Percentiles rank a stretch among this genome's conserved stretches.
These are phyloP conservation scores for Semnornis frantzii DNA, from an alignment of 2,113 vertebrate species.

Conservation along the genomic window DNA sequence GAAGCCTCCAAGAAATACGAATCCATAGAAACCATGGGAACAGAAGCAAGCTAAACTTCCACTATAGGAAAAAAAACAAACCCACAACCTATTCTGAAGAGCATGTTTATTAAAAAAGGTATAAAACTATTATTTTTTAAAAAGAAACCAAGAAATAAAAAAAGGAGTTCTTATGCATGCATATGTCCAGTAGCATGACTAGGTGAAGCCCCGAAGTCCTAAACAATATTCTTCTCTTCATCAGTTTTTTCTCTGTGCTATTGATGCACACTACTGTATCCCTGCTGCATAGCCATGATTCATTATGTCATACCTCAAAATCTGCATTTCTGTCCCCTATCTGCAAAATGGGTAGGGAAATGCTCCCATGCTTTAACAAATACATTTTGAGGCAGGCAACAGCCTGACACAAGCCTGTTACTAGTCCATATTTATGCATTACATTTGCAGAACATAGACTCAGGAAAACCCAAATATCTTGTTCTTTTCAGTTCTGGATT, in stretches of 20 bases:
- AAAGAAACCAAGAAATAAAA: not conserved
- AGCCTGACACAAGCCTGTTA: not conserved
- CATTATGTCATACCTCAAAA: not conserved
- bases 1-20: not conserved
- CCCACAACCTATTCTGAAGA: not conserved
- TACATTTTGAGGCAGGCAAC: not conserved
- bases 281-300: not conserved
- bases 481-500: not conserved
- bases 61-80: not conserved
- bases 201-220: not conserved
- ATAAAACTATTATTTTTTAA: too few species aligned
- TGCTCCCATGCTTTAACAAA: not conserved
- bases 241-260: not conserved
- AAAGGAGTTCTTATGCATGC: not conserved
- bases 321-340: not conserved
- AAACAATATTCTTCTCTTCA: not conserved
- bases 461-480: not conserved
- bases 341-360: not conserved
- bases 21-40: not conserved
- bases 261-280: not conserved
- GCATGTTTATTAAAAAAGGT: not conserved
- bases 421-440: not conserved
- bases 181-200: not conserved
- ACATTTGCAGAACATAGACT: not conserved
- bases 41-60: not conserved